phyloP scores from a whole-genome alignment of 2,113 vertebrate species.

The Pterocles orientalis region DNA sequence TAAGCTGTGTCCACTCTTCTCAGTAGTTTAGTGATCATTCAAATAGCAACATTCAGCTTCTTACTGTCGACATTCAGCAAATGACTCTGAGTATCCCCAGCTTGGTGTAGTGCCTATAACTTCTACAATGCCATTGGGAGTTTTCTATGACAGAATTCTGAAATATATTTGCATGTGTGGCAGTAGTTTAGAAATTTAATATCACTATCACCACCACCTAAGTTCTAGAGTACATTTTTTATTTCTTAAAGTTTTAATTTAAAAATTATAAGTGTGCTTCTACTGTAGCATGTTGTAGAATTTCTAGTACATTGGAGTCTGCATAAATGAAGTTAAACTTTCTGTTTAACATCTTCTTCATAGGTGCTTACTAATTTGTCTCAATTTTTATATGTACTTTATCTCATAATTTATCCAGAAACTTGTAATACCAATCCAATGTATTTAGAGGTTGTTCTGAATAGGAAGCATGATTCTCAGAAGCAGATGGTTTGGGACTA shows the following conservation, averaged over 20 bases:
- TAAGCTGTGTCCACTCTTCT: neutral
- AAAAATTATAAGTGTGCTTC: neutral
- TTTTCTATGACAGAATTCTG: neutral
- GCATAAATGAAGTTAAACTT: neutral
- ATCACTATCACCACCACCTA: neutral
- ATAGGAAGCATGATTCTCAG: neutral
- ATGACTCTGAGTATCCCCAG: neutral
- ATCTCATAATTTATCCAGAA: neutral
- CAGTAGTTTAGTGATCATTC: neutral
- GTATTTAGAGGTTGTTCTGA: neutral
- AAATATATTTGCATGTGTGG: neutral
- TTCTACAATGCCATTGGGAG: neutral
- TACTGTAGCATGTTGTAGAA: neutral
- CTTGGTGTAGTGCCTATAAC: neutral
- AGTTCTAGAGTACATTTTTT: neutral
- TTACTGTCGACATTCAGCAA: neutral
- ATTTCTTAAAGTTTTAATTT: neutral
- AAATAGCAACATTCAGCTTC: neutral
- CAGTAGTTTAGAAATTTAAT: neutral
- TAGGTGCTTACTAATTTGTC: neutral
- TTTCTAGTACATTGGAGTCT: neutral
- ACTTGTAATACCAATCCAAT: neutral
- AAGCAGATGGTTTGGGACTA: neutral
- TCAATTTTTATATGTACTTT: neutral
- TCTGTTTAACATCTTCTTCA: neutral